Evolutionary conservation across 1,140 invertebrate genomes (phyloP), one percentile per base, ranked within the genome.

Genomic region (Branchinecta lindahli): DNA sequence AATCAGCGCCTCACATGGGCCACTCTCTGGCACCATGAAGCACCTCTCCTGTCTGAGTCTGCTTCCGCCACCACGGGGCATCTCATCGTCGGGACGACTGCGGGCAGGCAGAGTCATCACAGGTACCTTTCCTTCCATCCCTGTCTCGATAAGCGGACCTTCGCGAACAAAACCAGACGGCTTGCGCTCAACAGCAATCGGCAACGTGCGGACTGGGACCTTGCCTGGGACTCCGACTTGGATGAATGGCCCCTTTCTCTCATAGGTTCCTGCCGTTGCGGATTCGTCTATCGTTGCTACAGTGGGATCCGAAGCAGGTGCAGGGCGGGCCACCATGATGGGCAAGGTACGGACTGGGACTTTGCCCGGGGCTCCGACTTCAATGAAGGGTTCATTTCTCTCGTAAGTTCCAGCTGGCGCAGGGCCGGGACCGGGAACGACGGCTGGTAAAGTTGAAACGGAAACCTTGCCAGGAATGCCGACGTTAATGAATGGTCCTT

Each of bases 201-300:
- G 68, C n/a, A 69, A 46, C 44, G 68, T 69, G 3, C 33, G 33
- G 8, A 69, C 68, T 33, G 68, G 68, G 46, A 69, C 44, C n/a
- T 44, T 69, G 9, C 68, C 68, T 33, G 68, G 18, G 18, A 45
- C 44, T 46, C 46, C 44, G 10, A 33, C 68, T 10, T 44, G 68
- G 8, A 45, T 20, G 44, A 69, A 61, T 15, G 52, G 52, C 12
- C 52, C 52, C 12, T 20, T 61, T 61, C 52, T 12, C 12, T 61
- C 18, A 20, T 61, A 61, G 18, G 6, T 61, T 61, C 4, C 52
- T 61, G 52, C 4, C 12, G 12, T 15, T 15, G 12, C 18, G 12
- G 52, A 4, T 61, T 20, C 18, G 33, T 33, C 33, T 33, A 5
- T 33, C 33, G 33, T 33, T 33, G 33, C 33, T 33, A 33, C 33